Evolutionary conservation across 2,797 vertebrate genomes (phyloP), one percentile per base, ranked within the genome.

Genomic region (Carduelis carduelis): DNA sequence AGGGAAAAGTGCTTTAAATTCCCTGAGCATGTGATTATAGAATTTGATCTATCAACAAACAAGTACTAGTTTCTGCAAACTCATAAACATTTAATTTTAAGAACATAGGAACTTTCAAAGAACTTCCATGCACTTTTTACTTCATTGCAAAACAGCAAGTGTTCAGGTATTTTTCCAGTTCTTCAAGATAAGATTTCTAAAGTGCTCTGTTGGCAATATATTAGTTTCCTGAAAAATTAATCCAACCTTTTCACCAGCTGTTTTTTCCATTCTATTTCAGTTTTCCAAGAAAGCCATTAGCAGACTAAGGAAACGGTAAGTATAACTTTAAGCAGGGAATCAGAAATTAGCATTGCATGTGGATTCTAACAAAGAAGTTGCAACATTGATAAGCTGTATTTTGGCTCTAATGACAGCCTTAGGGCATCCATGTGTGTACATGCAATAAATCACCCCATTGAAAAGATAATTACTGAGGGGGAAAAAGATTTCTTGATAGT

Each of bases 371-470:
- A 94, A 93, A 95, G 71, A 87, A 92, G 68, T 77, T 86, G 41
- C 63, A 92, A 87, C 81, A 93, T 60, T 57, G 95, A 95, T 93
- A 96, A 94, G 28, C 50, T 88, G 52, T 39, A 46, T 39, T 88
- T 96, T 91, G 85, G 49, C 37, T 82, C 88, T 87, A 82, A 49
- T 68, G 89, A 87, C 75, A 88, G 84, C 87, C 79, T 92, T 81
- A 66, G 79, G 91, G 92, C 81, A 47, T 47, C 81, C 80, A 43
- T 83, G 74, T 68, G 85, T 95, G 47, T 78, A 68, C 23, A 49
- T 52, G 88, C 69, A 97, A 97, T 98, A 97, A 97, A 97, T 97
- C 97, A 97, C 68, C 34, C 81, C 80, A 96, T 26, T 97, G 96
- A 97, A 97, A 98, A 95, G 89, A 97, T 96, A 97, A 98, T 97